phyloP scores from a whole-genome alignment of 35 echinoderm and acorn worm species.

The Apostichopus californicus region DNA sequence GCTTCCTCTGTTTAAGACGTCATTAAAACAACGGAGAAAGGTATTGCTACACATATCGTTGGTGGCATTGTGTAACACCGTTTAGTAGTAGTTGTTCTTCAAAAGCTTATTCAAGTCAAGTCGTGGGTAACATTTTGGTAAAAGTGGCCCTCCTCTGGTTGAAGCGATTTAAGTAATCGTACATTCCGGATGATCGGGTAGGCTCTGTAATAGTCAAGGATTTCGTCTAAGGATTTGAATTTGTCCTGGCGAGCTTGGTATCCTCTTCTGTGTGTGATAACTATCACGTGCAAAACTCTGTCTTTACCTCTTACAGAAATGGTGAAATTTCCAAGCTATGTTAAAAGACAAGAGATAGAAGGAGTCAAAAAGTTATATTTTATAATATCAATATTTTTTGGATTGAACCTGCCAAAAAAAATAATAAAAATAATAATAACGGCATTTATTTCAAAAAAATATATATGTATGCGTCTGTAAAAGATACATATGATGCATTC shows the following conservation, averaged over 20 bases:
- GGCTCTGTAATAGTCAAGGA: slow-evolving; percentile 6
- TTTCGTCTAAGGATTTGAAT: slow-evolving; percentile 10
- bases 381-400: too few species aligned
- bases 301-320: slow-evolving; percentile 20
- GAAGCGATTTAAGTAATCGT: not conserved
- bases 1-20: too few species aligned
- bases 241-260: slow-evolving; percentile 3
- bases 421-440: too few species aligned
- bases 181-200: not conserved
- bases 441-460: too few species aligned
- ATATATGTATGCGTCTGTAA: too few species aligned
- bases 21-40: too few species aligned
- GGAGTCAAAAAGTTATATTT: too few species aligned
- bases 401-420: too few species aligned
- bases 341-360: not conserved
- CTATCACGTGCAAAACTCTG: slow-evolving; percentile 12
- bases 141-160: not conserved
- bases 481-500: too few species aligned
- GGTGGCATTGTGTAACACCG: too few species aligned
- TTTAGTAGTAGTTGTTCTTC: too few species aligned
- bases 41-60: too few species aligned
- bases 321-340: slow-evolving; percentile 20
- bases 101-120: not conserved
- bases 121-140: slow-evolving; percentile 11
- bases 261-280: slow-evolving; percentile 10